phyloP scores from a whole-genome alignment of 2,113 vertebrate genomes.

The Ornithorhynchus anatinus region DNA sequence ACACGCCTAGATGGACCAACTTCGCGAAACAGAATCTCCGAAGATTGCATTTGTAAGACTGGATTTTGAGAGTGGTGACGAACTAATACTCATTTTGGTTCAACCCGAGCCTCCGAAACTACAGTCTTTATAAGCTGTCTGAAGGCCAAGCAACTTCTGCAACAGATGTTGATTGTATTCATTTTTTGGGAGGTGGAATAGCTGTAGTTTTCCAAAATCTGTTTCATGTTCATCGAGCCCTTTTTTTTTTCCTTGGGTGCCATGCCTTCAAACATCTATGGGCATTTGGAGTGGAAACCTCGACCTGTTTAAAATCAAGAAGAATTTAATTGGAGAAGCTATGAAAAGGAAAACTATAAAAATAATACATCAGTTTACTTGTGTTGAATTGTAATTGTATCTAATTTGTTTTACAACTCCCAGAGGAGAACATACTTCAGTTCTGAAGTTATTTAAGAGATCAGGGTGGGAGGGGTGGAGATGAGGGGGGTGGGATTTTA shows the following conservation, averaged over 20 bases:
- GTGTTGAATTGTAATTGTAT: slow-evolving; percentile 46
- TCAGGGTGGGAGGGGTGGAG: too few species aligned
- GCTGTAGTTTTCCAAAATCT: slow-evolving; percentile 49
- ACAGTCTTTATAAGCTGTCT: slow-evolving; percentile 48
- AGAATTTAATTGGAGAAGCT: slow-evolving; percentile 27
- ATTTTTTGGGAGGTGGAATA: slow-evolving; percentile 52
- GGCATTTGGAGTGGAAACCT: not conserved
- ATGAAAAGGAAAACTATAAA: slow-evolving; percentile 18
- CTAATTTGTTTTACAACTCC: slow-evolving; percentile 49
- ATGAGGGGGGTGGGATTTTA: slow-evolving; percentile 40
- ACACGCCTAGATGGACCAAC: slow-evolving; percentile 4
- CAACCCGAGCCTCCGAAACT: not conserved
- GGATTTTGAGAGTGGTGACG: not conserved
- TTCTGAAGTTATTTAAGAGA: slow-evolving; percentile 52
- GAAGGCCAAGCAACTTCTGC: slow-evolving; percentile 61
- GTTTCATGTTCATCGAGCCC: slow-evolving; percentile 20
- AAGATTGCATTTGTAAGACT: slow-evolving; percentile 5
- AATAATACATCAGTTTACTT: slow-evolving; percentile 35
- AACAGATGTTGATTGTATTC: slow-evolving; percentile 69
- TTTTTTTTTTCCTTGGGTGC: slow-evolving; percentile 36
- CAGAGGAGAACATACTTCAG: slow-evolving; percentile 36
- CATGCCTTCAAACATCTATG: slow-evolving; percentile 10
- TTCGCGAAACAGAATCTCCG: slow-evolving; percentile 4
- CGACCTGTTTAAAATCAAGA: slow-evolving; percentile 3
- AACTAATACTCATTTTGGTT: not conserved